Evolutionary conservation across 2,797 vertebrate genomes (phyloP).

Genomic region (Lepus townsendii): DNA sequence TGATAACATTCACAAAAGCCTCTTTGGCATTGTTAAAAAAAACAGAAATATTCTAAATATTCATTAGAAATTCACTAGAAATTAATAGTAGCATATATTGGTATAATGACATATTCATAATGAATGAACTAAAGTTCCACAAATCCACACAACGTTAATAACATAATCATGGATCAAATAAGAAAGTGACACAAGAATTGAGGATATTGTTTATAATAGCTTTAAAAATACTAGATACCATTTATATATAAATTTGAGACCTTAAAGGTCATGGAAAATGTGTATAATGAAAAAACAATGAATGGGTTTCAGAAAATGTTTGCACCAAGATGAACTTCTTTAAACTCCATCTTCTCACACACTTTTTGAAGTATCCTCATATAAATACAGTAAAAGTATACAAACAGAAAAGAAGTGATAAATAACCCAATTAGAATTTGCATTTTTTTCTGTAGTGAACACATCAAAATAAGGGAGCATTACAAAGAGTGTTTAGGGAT

Average conservation of each 20-base stretch:
- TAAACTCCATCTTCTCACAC: too few species aligned
- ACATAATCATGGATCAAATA: neutral
- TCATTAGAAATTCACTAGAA: neutral
- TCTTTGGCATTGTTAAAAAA: neutral
- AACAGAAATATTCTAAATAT: slow-evolving; percentile 42
- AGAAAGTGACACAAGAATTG: neutral
- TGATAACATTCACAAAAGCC: neutral
- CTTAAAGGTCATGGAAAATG: too few species aligned
- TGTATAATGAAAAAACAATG: neutral
- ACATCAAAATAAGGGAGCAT: neutral
- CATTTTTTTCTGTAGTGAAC: neutral
- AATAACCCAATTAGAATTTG: neutral
- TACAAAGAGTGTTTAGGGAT: neutral
- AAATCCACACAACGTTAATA: neutral
- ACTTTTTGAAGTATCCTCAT: too few species aligned
- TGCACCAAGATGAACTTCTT: too few species aligned
- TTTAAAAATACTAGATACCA: neutral
- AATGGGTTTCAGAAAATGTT: neutral
- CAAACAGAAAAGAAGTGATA: neutral
- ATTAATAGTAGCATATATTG: neutral
- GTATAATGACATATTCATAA: neutral
- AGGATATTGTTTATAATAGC: neutral
- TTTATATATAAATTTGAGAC: neutral
- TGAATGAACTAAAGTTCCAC: neutral
- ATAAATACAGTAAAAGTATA: neutral